Conservation (phyloP, 1,140 invertebrate species). For the Aphidius gifuensis region DNA sequence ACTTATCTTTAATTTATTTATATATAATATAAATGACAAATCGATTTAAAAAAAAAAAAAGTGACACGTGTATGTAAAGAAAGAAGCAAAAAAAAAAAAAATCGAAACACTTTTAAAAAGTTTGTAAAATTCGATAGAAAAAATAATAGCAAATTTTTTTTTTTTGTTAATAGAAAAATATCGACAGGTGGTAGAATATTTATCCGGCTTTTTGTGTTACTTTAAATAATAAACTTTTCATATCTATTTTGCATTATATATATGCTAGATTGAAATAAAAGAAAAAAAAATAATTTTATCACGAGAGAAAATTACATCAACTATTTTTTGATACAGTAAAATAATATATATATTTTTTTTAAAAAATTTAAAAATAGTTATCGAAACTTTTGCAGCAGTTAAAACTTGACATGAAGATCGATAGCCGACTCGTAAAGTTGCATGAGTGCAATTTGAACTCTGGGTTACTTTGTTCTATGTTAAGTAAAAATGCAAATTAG, state of each 20-base stretch:
- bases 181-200: too few relatives aligned
- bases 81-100: too few relatives aligned
- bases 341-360: slow-evolving; percentile 2
- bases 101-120: too few relatives aligned
- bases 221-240: too few relatives aligned
- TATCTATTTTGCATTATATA: too few relatives aligned
- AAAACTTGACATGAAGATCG: slow-evolving; percentile 15
- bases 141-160: too few relatives aligned
- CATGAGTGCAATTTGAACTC: slow-evolving; percentile 20
- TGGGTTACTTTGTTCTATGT: slow-evolving; percentile 2
- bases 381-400: slow-evolving; percentile 11
- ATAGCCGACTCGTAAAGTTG: slow-evolving; percentile 24
- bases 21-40: background rate
- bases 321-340: background rate
- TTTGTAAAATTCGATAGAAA: too few relatives aligned
- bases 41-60: slow-evolving; percentile 9
- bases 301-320: background rate
- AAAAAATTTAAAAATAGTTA: slow-evolving; percentile 21
- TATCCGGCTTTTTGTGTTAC: too few relatives aligned
- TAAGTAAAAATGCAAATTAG: background rate
- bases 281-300: background rate
- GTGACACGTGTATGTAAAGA: too few relatives aligned
- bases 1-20: too few relatives aligned
- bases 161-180: too few relatives aligned
- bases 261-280: background rate